Conservation (phyloP, 2,888 invertebrate genomes). For the Atrina japonica region DNA sequence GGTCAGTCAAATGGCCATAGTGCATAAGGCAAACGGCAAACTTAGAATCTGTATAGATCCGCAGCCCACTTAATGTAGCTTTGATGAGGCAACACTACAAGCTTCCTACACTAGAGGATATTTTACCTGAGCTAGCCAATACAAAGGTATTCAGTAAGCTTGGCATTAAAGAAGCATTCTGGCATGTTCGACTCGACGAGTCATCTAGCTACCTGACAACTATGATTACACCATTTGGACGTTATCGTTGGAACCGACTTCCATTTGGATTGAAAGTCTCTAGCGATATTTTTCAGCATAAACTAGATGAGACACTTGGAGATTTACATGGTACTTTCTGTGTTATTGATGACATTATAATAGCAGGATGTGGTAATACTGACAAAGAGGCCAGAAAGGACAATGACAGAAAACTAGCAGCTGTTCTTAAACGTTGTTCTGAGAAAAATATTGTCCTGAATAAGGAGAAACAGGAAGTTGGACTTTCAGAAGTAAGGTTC, state of each 20-base stretch:
- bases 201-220: conserved; percentile 52
- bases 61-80: conserved; percentile 50
- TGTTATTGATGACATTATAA: no score
- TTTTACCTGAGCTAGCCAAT: no score
- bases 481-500: conserved; percentile 32
- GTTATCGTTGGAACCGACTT: no score
- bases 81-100: no score
- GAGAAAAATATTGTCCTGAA: conserved; percentile 43
- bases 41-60: conserved; percentile 51
- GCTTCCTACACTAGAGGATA: no score
- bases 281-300: no score
- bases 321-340: conserved; percentile 43
- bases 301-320: no score
- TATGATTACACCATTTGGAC: no score
- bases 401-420: conserved; percentile 33
- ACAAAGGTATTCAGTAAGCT: conserved; percentile 58
- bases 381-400: no score
- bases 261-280: no score
- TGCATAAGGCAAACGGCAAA: conserved; percentile 35
- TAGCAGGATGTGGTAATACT: conserved; percentile 48
- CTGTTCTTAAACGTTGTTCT: conserved; percentile 32
- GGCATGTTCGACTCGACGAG: conserved; percentile 44
- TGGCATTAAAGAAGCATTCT: conserved; percentile 55
- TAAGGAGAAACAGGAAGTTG: conserved; percentile 23
- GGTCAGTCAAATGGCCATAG: no score